Base-by-base conservation (phyloP, 2,888 invertebrate genomes). In the Nemotelus nigrinus region DNA sequence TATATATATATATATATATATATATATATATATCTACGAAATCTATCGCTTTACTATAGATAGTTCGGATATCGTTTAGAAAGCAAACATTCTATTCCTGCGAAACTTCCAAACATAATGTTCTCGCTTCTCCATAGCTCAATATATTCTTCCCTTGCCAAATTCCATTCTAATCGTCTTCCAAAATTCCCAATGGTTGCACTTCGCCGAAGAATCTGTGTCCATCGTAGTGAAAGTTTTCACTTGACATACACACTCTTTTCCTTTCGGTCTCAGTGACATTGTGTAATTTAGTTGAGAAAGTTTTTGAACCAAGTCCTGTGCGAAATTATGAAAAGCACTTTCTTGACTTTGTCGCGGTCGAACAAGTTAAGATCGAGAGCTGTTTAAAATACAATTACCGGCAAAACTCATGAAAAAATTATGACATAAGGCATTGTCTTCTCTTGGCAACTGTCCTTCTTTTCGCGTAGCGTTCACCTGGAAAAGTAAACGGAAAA, bases 401-500 rank as follows among this genome's bases (percentile, higher is more conserved):
- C 70, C 70, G 44, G 25, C 43, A 41, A 10, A 7, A 43, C 70
- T n/a, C 55, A 53, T 70, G 70, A 53, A 55, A 70, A 70, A 70
- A 39, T 70, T 68, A 68, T 68, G 4, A 70, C 53, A 48, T 70
- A 39, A 55, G 25, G 41, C 68, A 68, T 70, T 70, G 70, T 70
- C 70, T 53, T 50, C 2, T 43, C 67, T 67, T 48, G 55, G 70
- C 50, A 41, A 43, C 39, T 70, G 53, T 53, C 55, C 70, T 70
- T 44, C 45, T 41, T 8, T 44, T 44, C 10, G 3, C 55, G 8
- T 70, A 39, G 2, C 44, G 43, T 8, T 70, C 55, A 70, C 70
- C 70, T 70, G 70, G 53, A 53, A 70, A 70, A 43, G 53, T 70
- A 70, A 70, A 55, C 70, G 53, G n/a, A 53, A 70, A 70, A 70